phyloP scores from a whole-genome alignment of 2,113 vertebrate genomes.

The Tursiops truncatus region DNA sequence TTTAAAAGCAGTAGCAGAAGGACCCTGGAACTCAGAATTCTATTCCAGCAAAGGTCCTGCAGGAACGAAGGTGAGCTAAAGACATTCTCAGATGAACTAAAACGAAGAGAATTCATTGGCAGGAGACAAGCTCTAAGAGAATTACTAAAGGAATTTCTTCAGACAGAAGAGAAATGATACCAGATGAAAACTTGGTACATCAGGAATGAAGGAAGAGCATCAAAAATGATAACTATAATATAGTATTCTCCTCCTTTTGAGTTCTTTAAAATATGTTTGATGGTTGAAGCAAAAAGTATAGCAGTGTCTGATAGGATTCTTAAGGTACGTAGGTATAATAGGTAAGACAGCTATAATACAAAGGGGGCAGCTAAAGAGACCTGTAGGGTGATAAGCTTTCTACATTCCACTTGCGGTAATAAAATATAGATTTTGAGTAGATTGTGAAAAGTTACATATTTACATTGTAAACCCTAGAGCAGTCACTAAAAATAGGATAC shows the following conservation, averaged over 20 bases:
- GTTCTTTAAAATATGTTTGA: not conserved
- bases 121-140: not conserved
- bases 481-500: not conserved
- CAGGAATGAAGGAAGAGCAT: not conserved
- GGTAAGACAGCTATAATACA: not conserved
- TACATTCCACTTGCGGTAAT: not conserved
- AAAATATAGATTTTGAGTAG: not conserved
- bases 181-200: not conserved
- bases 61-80: not conserved
- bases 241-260: not conserved
- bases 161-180: not conserved
- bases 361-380: no score
- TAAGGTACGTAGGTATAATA: not conserved
- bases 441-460: not conserved
- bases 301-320: not conserved
- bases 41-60: rapidly evolving
- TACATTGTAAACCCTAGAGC: not conserved
- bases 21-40: not conserved
- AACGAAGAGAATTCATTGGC: not conserved
- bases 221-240: no score
- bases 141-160: not conserved
- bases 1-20: not conserved
- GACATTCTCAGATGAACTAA: not conserved
- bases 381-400: rapidly evolving
- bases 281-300: not conserved